Base-by-base conservation (phyloP, 2,888 invertebrate species). In the Maniola hyperantus region DNA sequence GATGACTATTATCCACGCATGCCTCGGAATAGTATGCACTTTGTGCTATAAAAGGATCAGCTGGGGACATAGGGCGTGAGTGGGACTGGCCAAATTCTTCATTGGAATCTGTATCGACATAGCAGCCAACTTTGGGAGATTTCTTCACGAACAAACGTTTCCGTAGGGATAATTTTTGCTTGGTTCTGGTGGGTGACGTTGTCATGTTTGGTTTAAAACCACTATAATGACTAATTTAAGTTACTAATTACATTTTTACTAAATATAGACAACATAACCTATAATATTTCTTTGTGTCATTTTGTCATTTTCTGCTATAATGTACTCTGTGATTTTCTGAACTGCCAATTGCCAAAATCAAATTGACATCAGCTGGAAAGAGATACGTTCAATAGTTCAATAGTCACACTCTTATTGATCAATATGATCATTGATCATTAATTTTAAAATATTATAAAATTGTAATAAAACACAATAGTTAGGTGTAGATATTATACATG, bases 41-140 rank as follows among this genome's bases (percentile, higher is more conserved):
- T 59, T 85, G 88, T 57, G 91, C 92, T 77, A 92, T 72, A 73
- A 92, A 92, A 50, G 92, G 92, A 77, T 92, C 91, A 11, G 87
- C 89, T 50, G 92, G 92, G 60, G 92, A 92, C 73, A 88, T 89
- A n/a, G 92, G 91, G 62, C 92, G 84, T 55, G 92, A 92, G 53
- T 85, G 77, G 68, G 88, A 84, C 72, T 88, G 89, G 68, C 77
- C 79, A 67, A 85, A 87, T 82, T 91, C 92, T 72, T 91, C 91
- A 73, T 88, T 88, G 42, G 91, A 92, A 79, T 91, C 92, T 63
- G 89, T 85, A 78, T 92, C 92, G 69, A 91, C 87, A 83, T 87
- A 88, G 80, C 93, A 93, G 68, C 93, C 93, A 75, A 93, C 93
- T 88, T 91, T 92, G 44, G 92, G 92, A 6, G 93, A 92, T 76